Evolutionary conservation across 1,140 invertebrate genomes (phyloP).

Genomic region (Acromyrmex charruanus): DNA sequence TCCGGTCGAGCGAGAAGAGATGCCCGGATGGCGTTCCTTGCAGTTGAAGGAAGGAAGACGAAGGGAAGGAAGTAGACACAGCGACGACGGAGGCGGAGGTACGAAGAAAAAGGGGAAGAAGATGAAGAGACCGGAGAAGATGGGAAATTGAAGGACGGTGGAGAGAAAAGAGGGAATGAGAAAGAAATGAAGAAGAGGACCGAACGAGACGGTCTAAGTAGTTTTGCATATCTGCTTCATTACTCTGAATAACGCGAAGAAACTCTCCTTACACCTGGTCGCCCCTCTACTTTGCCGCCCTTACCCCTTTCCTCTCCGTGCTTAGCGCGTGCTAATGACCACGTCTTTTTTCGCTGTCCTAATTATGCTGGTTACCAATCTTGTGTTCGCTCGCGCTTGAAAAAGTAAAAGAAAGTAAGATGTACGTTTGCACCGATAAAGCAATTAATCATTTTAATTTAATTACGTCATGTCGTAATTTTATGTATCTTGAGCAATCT

Average conservation of each 20-base stretch:
- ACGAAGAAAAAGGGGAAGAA: slow-evolving; percentile 44
- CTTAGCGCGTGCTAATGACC: slow-evolving; percentile 56
- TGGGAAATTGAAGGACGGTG: background rate
- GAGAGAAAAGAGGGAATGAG: slow-evolving; percentile 29
- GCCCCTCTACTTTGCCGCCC: slow-evolving; percentile 28
- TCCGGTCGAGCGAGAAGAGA: slow-evolving; percentile 54
- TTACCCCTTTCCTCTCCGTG: slow-evolving; percentile 50
- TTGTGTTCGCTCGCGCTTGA: slow-evolving; percentile 49
- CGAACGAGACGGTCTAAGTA: slow-evolving; percentile 74
- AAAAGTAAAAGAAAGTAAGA: background rate
- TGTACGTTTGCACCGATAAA: slow-evolving; percentile 30
- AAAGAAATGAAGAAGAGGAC: slow-evolving; percentile 56
- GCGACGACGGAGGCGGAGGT: background rate
- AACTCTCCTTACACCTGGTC: slow-evolving; percentile 73
- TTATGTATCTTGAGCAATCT: slow-evolving; percentile 7
- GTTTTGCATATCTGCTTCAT: slow-evolving; percentile 81
- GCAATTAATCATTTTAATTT: slow-evolving; percentile 70
- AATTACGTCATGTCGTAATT: slow-evolving; percentile 61
- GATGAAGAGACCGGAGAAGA: slow-evolving; percentile 14
- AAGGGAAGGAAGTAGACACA: background rate
- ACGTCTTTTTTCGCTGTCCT: slow-evolving; percentile 62
- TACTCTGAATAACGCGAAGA: slow-evolving; percentile 75
- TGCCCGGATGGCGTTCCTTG: slow-evolving; percentile 56
- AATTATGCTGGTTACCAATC: slow-evolving; percentile 67
- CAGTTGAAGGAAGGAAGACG: slow-evolving; percentile 34